Evolutionary conservation across 2,888 invertebrate genomes (phyloP).

Genomic region (Lucinisca nassula): DNA sequence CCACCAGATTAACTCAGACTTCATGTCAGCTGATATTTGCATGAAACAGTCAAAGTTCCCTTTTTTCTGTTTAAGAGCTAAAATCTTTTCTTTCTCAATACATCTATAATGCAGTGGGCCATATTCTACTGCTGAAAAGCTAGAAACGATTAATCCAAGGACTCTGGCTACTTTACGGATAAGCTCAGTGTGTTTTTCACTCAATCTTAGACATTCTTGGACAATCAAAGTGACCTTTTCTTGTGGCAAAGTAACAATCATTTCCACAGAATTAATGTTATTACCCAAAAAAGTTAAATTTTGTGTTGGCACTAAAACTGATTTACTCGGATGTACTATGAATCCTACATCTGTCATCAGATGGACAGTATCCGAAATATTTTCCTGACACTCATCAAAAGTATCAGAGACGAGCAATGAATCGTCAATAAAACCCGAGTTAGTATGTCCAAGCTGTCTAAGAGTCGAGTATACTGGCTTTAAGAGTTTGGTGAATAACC

Average conservation of each 20-base stretch:
- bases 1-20: slow-evolving; percentile 30
- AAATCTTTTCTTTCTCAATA: background rate
- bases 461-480: slow-evolving; percentile 21
- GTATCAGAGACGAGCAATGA: background rate
- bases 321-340: too few species aligned
- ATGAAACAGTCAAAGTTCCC: background rate
- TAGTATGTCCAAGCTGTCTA: background rate
- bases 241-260: background rate
- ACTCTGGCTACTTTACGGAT: slow-evolving; percentile 24
- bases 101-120: slow-evolving; percentile 12
- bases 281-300: too few species aligned
- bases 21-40: background rate
- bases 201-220: background rate
- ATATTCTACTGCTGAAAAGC: slow-evolving; percentile 27
- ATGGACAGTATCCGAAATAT: too few species aligned
- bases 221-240: background rate
- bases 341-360: too few species aligned
- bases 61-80: background rate
- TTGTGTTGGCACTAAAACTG: background rate
- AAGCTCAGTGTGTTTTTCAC: too few species aligned
- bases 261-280: too few species aligned
- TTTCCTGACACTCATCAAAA: slow-evolving; percentile 14
- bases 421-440: slow-evolving; percentile 15
- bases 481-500: slow-evolving; percentile 3
- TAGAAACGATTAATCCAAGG: background rate